Evolutionary conservation across 2,797 vertebrate species (phyloP), one percentile per base, ranked within the genome.

Genomic region (Megalops cyprinoides): DNA sequence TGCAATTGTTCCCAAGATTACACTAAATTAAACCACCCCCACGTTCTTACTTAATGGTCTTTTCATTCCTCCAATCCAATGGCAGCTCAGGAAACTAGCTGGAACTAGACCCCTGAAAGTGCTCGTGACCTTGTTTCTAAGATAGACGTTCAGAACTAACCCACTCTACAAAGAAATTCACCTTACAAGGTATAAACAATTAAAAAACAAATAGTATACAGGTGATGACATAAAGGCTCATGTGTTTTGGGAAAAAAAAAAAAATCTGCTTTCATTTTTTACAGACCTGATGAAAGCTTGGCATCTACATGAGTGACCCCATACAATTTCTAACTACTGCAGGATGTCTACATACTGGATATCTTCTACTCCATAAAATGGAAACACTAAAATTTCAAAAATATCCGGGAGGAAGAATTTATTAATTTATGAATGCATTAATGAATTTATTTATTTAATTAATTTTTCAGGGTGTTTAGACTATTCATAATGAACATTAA

Each of bases 1-100:
- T 96, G 94, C 89, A 92, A 95, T 95, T 95, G 94, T 94, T 94
- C 85, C 91, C 91, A 87, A 94, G 96, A 97, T 97, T 97, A 97
- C 79, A 74, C 78, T 89, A 88, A 87, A 90, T 92, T 93, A 95
- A 94, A 95, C 92, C 91, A 92, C 89, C 85, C 93, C 34, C 93
- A 91, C 94, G 93, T 87, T 91, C 82, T 87, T 92, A 89, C 91
- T 94, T 92, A 90, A 90, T 90, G 90, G 91, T 89, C 85, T 93
- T 94, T 95, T 91, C 91, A 91, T 88, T 82, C 56, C 56, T 88
- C 85, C 95, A 94, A 96, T 93, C 95, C 90, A 89, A 83, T 71
- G 60, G 90, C 87, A 90, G 82, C 86, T 76, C 25, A 82, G 81
- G 78, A 85, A 80, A 81, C 81, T 80, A 62, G 25, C 25, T 10